Conservation (phyloP, 2,797 vertebrate genomes). For the Anomalospiza imberbis region DNA sequence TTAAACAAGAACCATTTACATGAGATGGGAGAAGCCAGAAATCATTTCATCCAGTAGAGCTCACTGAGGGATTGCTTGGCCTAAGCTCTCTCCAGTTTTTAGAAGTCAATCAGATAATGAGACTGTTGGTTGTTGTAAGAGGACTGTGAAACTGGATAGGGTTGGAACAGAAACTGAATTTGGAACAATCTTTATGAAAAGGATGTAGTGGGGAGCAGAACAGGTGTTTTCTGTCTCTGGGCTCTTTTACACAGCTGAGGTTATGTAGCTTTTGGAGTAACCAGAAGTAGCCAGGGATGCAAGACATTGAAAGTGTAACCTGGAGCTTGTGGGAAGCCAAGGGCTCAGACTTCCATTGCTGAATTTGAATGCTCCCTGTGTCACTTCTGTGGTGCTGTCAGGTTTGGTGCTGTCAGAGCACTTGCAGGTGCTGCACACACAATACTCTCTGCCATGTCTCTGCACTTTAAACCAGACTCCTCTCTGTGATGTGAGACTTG, state of each 20-base stretch:
- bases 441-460: conserved; percentile 65
- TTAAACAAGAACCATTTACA: not conserved
- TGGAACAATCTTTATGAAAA: not conserved
- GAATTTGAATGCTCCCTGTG: not conserved
- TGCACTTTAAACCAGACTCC: conserved; percentile 54
- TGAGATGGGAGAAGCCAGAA: not conserved
- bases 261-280: not conserved
- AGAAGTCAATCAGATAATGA: conserved; percentile 16
- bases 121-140: not conserved
- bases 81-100: not conserved
- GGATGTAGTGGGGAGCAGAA: not conserved
- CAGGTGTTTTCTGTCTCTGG: not conserved
- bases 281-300: not conserved
- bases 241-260: not conserved
- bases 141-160: not conserved
- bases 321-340: not conserved
- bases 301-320: not conserved
- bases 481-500: conserved; percentile 38
- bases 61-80: not conserved
- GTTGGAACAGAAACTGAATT: not conserved
- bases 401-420: conserved; percentile 14
- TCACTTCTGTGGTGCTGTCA: conserved; percentile 1
- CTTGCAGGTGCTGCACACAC: conserved; percentile 2
- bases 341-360: not conserved
- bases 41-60: not conserved